phyloP scores from a whole-genome alignment of 2,888 invertebrate genomes.

The Cetonia aurata region DNA sequence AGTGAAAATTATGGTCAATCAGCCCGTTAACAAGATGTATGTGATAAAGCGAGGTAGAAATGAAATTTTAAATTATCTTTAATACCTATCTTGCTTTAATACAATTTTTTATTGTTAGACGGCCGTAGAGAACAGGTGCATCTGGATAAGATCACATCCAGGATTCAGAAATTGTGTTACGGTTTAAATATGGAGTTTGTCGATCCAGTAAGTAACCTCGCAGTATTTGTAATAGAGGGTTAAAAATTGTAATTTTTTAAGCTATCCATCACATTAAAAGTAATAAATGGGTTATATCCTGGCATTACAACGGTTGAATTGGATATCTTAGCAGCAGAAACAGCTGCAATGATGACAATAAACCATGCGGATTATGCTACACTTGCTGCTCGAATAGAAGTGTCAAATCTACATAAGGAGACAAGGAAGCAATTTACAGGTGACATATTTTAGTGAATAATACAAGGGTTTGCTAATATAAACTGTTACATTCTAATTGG shows the following conservation, averaged over 20 bases:
- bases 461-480: too few species aligned
- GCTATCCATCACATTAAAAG: constrained; percentile 89
- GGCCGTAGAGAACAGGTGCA: constrained; percentile 93
- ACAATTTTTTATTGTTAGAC: constrained; percentile 69
- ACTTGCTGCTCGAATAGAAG: constrained; percentile 90
- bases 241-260: constrained; percentile 58
- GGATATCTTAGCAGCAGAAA: constrained; percentile 98
- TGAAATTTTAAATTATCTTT: constrained; percentile 49
- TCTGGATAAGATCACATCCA: constrained; percentile 97
- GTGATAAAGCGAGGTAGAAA: constrained; percentile 69
- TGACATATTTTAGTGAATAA: constrained; percentile 62
- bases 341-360: constrained; percentile 98
- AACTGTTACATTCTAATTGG: too few species aligned
- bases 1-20: constrained; percentile 65
- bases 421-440: constrained; percentile 95
- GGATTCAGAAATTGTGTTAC: constrained; percentile 95
- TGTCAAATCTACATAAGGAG: constrained; percentile 98
- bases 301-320: constrained; percentile 97
- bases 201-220: constrained; percentile 84
- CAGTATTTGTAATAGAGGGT: neutral
- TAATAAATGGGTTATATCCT: constrained; percentile 94
- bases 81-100: constrained; percentile 13
- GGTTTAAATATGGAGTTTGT: constrained; percentile 96
- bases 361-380: constrained; percentile 97
- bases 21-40: constrained; percentile 66